phyloP scores from a whole-genome alignment of 2,113 vertebrate genomes.

The Hymenochirus boettgeri region DNA sequence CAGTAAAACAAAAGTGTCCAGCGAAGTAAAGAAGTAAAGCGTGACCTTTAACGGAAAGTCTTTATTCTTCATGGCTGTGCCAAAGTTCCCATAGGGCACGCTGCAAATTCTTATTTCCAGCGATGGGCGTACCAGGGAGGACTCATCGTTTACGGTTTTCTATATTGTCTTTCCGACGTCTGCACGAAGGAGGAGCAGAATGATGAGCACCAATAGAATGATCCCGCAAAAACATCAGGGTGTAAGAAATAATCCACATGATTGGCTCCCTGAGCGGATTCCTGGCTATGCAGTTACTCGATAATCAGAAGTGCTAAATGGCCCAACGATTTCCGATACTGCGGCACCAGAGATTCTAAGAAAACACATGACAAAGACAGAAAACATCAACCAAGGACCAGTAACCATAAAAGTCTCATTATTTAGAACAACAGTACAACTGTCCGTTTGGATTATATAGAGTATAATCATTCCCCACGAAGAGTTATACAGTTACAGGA shows the following conservation, averaged over 20 bases:
- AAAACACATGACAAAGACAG: conserved; percentile 30
- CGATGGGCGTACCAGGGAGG: conserved; percentile 87
- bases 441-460: no score
- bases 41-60: no score
- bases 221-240: conserved; percentile 80
- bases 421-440: no score
- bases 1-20: no score
- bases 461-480: no score
- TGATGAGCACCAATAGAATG: conserved; percentile 72
- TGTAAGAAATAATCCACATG: conserved; percentile 85
- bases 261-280: conserved; percentile 63
- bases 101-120: conserved; percentile 83
- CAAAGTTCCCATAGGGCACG: neutral
- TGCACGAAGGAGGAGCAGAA: conserved; percentile 73
- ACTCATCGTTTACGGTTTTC: conserved; percentile 87
- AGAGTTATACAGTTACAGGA: no score
- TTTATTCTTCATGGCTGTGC: neutral
- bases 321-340: conserved; percentile 84
- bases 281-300: conserved; percentile 70
- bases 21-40: no score
- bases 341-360: conserved; percentile 66
- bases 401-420: no score
- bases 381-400: no score
- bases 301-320: conserved; percentile 76
- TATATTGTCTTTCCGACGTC: conserved; percentile 49